A percentile compares a stretch with the other conserved stretches of the same genome.
Evolutionary conservation across 2,888 invertebrate species (phyloP).

Genomic region (Lydus trimaculatus): DNA sequence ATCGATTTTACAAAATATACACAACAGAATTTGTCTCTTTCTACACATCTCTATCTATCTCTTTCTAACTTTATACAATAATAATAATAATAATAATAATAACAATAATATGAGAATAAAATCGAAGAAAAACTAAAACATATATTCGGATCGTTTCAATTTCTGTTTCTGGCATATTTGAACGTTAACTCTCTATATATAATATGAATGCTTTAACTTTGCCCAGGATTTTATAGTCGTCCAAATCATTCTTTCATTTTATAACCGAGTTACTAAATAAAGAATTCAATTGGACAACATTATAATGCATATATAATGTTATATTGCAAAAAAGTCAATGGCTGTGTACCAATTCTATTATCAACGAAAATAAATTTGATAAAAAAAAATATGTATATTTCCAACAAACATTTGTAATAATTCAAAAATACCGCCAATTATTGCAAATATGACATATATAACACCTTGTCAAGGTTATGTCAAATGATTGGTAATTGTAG

Average conservation of each 20-base stretch:
- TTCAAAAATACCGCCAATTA: not conserved
- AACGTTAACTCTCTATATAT: constrained; percentile 61
- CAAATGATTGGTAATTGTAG: not conserved
- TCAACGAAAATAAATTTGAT: constrained; percentile 14
- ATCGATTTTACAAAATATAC: not conserved
- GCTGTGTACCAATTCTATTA: constrained; percentile 42
- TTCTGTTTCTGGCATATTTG: constrained; percentile 62
- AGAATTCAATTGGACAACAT: constrained; percentile 53
- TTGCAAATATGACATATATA: not conserved
- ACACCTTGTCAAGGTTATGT: constrained; percentile 11
- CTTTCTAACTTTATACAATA: not conserved
- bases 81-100: no score
- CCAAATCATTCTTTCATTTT: constrained; percentile 50
- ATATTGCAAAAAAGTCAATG: constrained; percentile 59
- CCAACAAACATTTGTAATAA: not conserved
- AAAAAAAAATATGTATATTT: not conserved
- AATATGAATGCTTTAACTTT: constrained; percentile 61
- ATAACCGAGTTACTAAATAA: constrained; percentile 42
- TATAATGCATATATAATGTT: constrained; percentile 63
- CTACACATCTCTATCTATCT: constrained; percentile 14
- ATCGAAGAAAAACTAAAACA: constrained; percentile 58
- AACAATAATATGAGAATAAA: constrained; percentile 44
- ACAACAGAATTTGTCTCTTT: constrained; percentile 14
- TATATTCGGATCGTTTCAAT: constrained; percentile 61
- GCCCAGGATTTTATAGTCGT: constrained; percentile 53